Evolutionary conservation across 2,888 invertebrate genomes (phyloP), one percentile per base, ranked within the genome.

Genomic region (Thalpophila matura): DNA sequence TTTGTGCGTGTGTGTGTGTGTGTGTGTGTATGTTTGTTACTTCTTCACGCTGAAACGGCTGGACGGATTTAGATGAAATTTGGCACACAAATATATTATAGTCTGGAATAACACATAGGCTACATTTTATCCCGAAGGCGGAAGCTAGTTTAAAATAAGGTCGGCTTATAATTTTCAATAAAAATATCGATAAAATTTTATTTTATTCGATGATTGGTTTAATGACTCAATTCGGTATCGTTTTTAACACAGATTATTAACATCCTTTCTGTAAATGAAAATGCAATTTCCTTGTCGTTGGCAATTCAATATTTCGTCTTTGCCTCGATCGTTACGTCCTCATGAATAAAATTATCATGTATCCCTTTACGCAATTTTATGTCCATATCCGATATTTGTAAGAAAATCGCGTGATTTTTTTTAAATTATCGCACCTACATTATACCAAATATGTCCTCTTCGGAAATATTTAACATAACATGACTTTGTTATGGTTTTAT

Each of bases 261-360:
- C 18, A 46, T 50, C 12, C 7, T 46, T 46, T 49, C 50, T 35
- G 42, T 37, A 47, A n/a, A 58, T 70, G 42, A 58, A 51, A 55
- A 62, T 46, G 20, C 33, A 53, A 67, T 62, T 51, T 63, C 37
- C 46, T 51, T 57, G 37, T 18, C 4, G 6, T 12, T 26, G 22
- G 27, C 18, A 24, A 35, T 45, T 37, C 27, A 47, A 43, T n/a
- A 50, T 57, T 31, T 43, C 35, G 1, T 12, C 18, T n/a, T 24
- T 33, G 9, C 29, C 7, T 37, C 31, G 18, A 27, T 43, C 42
- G 18, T 42, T 47, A n/a, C n/a, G n/a, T n/a, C 18, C 18, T 46
- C 29, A 43, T 65, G 47, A 57, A 74, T 53, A 73, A 73, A 29
- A 53, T 58, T 26, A 57, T 35, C 40, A 31, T 38, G 50, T 27